Conservation (phyloP, 2,113 vertebrate genomes). For the Lamprotornis superbus region DNA sequence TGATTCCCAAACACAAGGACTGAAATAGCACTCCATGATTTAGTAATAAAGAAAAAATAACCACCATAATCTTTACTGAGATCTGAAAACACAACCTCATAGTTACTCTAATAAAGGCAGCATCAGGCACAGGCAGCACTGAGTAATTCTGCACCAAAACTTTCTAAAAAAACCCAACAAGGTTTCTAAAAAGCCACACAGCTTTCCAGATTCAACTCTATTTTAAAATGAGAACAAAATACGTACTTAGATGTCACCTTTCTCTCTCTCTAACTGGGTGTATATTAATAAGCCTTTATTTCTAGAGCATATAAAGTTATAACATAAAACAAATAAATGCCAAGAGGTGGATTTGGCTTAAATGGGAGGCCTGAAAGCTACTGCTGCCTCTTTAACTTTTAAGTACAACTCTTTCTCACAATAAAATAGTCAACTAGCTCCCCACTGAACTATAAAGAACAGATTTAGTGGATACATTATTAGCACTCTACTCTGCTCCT, state of each 20-base stretch:
- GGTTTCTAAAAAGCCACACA: background rate
- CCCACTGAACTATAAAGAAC: slow-evolving; percentile 1
- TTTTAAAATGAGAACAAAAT: background rate
- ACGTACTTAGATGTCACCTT: fast-evolving
- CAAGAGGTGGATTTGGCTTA: background rate
- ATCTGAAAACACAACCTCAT: background rate
- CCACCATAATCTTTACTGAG: background rate
- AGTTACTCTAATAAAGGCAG: background rate
- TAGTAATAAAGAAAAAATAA: background rate
- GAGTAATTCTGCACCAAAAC: background rate
- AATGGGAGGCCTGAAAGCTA: background rate
- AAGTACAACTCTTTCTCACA: background rate
- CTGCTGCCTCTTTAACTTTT: background rate
- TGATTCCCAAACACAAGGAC: background rate
- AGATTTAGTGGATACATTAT: slow-evolving; percentile 31
- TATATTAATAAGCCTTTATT: background rate
- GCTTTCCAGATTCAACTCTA: background rate
- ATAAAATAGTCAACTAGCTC: slow-evolving; percentile 22
- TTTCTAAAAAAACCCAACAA: background rate
- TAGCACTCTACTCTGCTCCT: background rate
- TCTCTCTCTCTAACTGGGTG: background rate
- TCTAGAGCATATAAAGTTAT: background rate
- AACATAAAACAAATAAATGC: background rate
- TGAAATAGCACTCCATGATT: background rate
- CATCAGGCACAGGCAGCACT: background rate